These are phyloP conservation scores for Festucalex cinctus DNA, from an alignment of 2,113 vertebrate genomes.

Conservation along the genomic window DNA sequence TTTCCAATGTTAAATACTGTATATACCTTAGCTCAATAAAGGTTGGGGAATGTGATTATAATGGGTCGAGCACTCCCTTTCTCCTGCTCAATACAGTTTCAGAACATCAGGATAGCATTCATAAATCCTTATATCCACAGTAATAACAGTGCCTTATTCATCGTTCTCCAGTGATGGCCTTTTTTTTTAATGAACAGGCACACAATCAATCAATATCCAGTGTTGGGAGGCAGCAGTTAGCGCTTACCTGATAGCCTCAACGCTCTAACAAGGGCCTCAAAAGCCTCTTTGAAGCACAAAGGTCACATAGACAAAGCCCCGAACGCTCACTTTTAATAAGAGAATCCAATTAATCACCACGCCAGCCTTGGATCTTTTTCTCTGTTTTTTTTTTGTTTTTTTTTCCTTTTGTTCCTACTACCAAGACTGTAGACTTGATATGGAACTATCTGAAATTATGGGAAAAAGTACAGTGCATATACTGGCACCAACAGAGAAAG, in stretches of 20 bases:
- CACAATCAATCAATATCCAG: slow-evolving; percentile 52
- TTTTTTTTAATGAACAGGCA: slow-evolving; percentile 18
- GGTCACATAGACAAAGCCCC: slow-evolving; percentile 43
- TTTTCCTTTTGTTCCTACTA: slow-evolving; percentile 6
- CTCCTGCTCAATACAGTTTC: not conserved
- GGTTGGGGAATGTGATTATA: not conserved
- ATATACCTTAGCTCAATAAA: not conserved
- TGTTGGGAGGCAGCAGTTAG: slow-evolving; percentile 28
- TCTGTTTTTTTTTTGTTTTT: slow-evolving; percentile 17
- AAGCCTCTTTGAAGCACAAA: slow-evolving; percentile 28
- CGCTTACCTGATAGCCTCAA: slow-evolving; percentile 37
- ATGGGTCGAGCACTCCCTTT: not conserved
- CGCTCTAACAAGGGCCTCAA: slow-evolving; percentile 30
- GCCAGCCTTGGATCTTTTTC: slow-evolving; percentile 24
- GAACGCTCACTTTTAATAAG: slow-evolving; percentile 33
- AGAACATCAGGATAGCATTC: not conserved
- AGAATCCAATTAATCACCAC: slow-evolving; percentile 38
- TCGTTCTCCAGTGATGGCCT: slow-evolving; percentile 33
- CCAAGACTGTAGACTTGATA: not conserved
- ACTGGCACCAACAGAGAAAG: slow-evolving; percentile 11
- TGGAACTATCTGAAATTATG: not conserved
- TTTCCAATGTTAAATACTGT: not conserved
- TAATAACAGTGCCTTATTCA: not conserved
- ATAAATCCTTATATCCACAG: not conserved
- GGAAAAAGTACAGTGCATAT: not conserved